These are phyloP conservation scores for Cactoblastis cactorum DNA, from an alignment of 2,888 invertebrate genomes.

Conservation along the genomic window DNA sequence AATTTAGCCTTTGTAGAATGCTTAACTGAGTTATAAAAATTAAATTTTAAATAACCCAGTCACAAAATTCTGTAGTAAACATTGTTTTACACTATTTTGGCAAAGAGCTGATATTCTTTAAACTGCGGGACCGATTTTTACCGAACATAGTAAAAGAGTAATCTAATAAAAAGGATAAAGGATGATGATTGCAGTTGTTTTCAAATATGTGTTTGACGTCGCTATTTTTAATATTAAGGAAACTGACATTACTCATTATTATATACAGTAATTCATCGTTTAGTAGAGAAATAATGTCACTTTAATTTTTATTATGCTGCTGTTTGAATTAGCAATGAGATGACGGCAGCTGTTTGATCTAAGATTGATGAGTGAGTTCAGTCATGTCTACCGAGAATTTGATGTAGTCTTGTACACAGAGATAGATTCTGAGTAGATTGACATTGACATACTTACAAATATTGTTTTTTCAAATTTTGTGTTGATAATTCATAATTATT, in stretches of 20 bases:
- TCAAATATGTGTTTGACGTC: no score
- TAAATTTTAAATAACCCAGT: no score
- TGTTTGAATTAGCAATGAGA: background rate
- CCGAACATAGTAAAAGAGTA: no score
- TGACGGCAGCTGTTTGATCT: constrained; percentile 3
- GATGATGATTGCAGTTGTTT: no score
- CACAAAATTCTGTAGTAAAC: no score
- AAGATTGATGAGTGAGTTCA: constrained; percentile 1
- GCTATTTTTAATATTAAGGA: no score
- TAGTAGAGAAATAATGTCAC: background rate
- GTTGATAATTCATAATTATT: background rate
- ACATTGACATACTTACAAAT: constrained; percentile 1
- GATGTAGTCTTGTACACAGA: background rate
- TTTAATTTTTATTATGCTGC: background rate
- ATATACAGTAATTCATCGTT: background rate
- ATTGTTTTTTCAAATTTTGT: background rate
- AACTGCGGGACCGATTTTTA: no score
- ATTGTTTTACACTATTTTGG: no score
- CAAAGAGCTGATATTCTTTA: no score
- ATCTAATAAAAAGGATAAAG: no score
- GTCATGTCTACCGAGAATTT: constrained; percentile 5
- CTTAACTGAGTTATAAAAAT: no score
- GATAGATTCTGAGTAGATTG: background rate
- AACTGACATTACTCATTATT: background rate
- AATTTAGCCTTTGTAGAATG: no score